Evolutionary conservation across 2,113 vertebrate genomes (phyloP).

Genomic region (Fulica atra): DNA sequence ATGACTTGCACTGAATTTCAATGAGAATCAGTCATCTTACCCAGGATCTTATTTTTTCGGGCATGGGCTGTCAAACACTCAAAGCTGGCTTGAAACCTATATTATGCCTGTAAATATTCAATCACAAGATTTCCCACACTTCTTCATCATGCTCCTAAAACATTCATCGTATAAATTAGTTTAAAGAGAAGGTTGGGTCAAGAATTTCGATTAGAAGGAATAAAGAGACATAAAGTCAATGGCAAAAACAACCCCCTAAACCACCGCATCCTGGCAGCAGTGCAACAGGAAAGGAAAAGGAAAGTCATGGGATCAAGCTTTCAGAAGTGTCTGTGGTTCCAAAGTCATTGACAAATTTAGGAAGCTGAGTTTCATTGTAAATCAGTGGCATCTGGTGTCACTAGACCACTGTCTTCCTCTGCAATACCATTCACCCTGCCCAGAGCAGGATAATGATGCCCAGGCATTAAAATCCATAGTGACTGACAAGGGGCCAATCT

Average conservation of each 20-base stretch:
- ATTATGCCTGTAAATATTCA: background rate
- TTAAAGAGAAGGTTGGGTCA: background rate
- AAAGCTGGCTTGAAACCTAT: background rate
- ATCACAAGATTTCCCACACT: background rate
- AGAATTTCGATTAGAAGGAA: background rate
- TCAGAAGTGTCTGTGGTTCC: background rate
- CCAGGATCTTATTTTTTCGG: background rate
- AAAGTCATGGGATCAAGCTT: background rate
- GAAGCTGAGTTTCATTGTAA: background rate
- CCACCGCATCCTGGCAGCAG: background rate
- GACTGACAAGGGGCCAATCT: background rate
- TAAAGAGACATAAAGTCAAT: background rate
- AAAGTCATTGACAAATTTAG: background rate
- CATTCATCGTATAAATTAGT: background rate
- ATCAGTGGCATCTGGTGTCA: background rate
- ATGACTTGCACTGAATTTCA: background rate
- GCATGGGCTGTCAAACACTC: background rate
- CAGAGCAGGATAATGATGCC: background rate
- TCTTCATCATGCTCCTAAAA: background rate
- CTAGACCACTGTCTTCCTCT: background rate
- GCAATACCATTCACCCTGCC: background rate
- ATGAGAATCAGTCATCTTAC: background rate
- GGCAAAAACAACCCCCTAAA: background rate
- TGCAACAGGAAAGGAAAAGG: background rate
- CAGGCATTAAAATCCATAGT: background rate